These are phyloP conservation scores for Daubentonia madagascariensis DNA, from an alignment of 2,113 vertebrate genomes.

Conservation along the genomic window DNA sequence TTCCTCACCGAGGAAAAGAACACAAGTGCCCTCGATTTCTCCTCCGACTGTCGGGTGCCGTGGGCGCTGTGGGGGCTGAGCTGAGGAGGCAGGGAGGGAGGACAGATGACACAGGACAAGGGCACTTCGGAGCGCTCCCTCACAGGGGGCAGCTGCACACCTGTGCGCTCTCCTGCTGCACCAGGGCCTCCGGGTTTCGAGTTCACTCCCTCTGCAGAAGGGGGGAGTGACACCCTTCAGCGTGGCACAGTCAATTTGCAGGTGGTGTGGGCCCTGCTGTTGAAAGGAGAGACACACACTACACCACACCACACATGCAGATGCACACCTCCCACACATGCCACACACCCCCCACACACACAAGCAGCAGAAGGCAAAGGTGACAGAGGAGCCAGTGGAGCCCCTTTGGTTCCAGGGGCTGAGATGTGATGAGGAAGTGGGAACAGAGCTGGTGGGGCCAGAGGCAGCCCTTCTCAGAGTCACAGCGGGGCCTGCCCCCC, in stretches of 20 bases:
- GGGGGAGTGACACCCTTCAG: fast-evolving
- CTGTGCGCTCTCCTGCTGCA: fast-evolving
- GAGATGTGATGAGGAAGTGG: neutral
- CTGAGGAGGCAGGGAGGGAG: neutral
- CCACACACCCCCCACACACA: neutral
- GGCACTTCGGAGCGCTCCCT: too few relatives aligned
- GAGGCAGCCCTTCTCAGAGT: neutral
- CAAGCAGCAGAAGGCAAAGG: neutral
- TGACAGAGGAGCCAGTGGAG: neutral
- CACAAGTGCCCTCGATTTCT: neutral
- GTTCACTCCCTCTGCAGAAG: neutral
- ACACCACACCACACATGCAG: too few relatives aligned
- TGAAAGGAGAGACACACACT: neutral
- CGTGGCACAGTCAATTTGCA: fast-evolving
- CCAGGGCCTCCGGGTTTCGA: neutral
- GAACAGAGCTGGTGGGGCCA: neutral
- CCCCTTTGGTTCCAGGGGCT: neutral
- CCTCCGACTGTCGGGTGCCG: fast-evolving
- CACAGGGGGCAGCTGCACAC: too few relatives aligned
- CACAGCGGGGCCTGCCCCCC: neutral
- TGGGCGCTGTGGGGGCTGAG: too few relatives aligned
- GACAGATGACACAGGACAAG: too few relatives aligned
- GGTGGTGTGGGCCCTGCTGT: fast-evolving
- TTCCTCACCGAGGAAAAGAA: neutral
- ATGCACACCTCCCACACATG: fast-evolving